Conservation (phyloP, 2,888 invertebrate species). For the Harpagoxenus sublaevis region DNA sequence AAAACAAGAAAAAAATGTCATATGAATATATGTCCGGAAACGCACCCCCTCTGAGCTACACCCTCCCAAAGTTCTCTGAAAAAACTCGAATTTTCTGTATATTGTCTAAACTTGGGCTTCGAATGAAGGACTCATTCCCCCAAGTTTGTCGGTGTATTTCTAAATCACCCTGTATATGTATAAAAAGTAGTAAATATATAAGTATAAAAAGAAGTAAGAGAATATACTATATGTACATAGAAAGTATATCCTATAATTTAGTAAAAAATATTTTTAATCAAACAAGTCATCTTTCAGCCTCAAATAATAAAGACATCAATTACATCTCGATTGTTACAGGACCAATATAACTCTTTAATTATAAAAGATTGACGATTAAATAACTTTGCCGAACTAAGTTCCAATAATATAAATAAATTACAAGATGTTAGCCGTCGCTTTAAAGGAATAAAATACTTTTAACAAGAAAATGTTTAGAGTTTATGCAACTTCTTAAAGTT, state of each 20-base stretch:
- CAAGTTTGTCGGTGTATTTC: too few relatives aligned
- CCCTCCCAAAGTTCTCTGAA: too few relatives aligned
- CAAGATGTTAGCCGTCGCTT: background rate
- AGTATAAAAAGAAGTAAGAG: too few relatives aligned
- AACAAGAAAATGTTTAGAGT: background rate
- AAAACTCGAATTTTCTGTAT: too few relatives aligned
- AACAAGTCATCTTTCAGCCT: background rate
- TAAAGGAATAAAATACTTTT: background rate
- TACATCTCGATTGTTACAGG: background rate
- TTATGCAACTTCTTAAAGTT: slow-evolving; percentile 1
- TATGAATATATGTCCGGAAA: too few relatives aligned
- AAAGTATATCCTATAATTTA: background rate
- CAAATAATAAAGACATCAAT: background rate
- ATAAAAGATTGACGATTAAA: background rate
- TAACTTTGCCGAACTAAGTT: background rate
- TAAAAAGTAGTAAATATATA: too few relatives aligned
- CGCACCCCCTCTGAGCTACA: too few relatives aligned
- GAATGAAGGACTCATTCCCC: too few relatives aligned
- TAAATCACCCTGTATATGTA: too few relatives aligned
- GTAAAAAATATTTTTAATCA: background rate
- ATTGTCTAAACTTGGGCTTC: too few relatives aligned
- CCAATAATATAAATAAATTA: background rate
- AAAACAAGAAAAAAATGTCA: too few relatives aligned
- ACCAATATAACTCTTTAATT: background rate
- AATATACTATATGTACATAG: too few relatives aligned